Evolutionary conservation across 2,113 vertebrate genomes (phyloP).

Genomic region (Syrrhaptes paradoxus): DNA sequence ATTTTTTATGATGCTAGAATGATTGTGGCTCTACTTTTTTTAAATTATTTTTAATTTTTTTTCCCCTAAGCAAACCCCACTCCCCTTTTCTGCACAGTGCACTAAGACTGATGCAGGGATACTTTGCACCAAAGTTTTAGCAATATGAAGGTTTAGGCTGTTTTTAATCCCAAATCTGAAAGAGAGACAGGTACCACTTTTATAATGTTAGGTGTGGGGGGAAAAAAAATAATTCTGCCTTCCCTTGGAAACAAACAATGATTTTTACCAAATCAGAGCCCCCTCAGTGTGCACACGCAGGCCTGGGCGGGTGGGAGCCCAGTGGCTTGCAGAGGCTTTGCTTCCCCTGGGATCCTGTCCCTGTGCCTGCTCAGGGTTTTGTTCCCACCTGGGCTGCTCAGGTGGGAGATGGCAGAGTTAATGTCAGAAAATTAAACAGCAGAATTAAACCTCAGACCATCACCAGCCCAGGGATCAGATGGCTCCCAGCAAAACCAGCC

Average conservation of each 20-base stretch:
- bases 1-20: background rate
- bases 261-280: background rate
- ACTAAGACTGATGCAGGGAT: background rate
- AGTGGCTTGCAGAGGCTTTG: fast-evolving
- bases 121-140: background rate
- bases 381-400: background rate
- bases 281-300: background rate
- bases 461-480: fast-evolving
- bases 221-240: background rate
- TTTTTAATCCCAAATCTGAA: background rate
- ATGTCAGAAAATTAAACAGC: background rate
- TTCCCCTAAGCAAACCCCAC: background rate
- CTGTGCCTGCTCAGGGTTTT: background rate
- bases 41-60: no score
- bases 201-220: background rate
- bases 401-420: background rate
- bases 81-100: background rate
- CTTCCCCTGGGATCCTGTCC: background rate
- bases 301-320: background rate
- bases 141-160: fast-evolving
- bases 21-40: background rate
- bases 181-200: background rate
- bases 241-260: background rate
- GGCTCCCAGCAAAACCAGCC: background rate
- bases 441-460: background rate